phyloP scores from a whole-genome alignment of 2,797 vertebrate species.

The Tolypeutes matacus region DNA sequence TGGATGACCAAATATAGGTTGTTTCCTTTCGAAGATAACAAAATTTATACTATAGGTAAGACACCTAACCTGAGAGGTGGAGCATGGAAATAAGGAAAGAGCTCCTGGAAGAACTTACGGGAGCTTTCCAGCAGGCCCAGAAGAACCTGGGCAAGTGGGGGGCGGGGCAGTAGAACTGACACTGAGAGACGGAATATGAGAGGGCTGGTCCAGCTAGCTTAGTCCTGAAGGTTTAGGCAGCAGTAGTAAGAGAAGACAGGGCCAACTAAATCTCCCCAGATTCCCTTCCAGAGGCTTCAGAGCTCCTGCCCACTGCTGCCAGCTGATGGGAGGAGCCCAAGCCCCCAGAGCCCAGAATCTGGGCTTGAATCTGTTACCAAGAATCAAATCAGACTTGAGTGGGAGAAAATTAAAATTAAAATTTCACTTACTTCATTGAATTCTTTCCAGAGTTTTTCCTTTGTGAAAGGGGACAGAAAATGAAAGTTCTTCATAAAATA shows the following conservation, averaged over 20 bases:
- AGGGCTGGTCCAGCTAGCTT: neutral
- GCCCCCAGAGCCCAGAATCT: neutral
- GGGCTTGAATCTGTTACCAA: neutral
- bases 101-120: neutral
- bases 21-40: slow-evolving; percentile 36
- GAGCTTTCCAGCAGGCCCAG: neutral
- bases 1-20: neutral
- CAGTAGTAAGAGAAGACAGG: neutral
- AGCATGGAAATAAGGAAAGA: neutral
- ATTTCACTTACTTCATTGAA: neutral
- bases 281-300: neutral
- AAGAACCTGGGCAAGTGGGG: neutral
- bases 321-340: neutral
- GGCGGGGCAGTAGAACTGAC: neutral
- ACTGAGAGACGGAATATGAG: neutral
- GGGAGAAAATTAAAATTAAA: slow-evolving; percentile 44
- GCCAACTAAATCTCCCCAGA: neutral
- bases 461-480: neutral
- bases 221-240: neutral
- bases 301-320: neutral
- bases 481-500: slow-evolving; percentile 36
- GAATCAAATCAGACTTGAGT: neutral
- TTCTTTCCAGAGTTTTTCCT: neutral
- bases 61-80: neutral
- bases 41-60: neutral